These are phyloP conservation scores for Ochotona princeps DNA, from an alignment of 2,113 vertebrate genomes.

Conservation along the genomic window DNA sequence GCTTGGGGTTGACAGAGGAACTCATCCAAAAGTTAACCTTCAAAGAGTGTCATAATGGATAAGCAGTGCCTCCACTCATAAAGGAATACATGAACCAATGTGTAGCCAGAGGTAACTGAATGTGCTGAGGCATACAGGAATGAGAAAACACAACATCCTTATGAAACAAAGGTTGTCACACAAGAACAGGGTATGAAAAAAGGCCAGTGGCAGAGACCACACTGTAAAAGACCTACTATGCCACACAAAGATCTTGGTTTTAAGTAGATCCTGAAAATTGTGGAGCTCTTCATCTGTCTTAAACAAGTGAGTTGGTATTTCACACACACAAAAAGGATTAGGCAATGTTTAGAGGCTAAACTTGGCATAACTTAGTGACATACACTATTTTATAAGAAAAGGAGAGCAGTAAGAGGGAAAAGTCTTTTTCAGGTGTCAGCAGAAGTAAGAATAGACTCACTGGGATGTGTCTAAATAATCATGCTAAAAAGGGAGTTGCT, in stretches of 20 bases:
- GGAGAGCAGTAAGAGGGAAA: neutral
- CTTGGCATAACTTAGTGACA: neutral
- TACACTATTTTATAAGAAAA: neutral
- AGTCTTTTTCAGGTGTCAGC: neutral
- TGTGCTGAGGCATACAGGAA: neutral
- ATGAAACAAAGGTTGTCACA: neutral
- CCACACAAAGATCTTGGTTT: neutral
- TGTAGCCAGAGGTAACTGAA: neutral
- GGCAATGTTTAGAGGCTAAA: neutral
- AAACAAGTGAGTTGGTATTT: neutral
- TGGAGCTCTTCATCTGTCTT: neutral
- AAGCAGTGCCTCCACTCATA: neutral
- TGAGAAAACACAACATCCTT: neutral
- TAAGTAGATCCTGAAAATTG: neutral
- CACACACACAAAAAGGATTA: neutral
- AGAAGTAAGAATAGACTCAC: no score
- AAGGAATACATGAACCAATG: neutral
- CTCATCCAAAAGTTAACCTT: slow-evolving; percentile 11
- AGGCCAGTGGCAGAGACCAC: neutral
- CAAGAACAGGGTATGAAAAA: neutral
- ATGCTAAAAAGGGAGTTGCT: no score
- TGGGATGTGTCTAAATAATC: no score
- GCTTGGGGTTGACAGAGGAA: neutral
- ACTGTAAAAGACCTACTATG: neutral
- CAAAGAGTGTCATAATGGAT: neutral